Conservation (phyloP, 2,888 invertebrate species). For the Heliconius aoede region DNA sequence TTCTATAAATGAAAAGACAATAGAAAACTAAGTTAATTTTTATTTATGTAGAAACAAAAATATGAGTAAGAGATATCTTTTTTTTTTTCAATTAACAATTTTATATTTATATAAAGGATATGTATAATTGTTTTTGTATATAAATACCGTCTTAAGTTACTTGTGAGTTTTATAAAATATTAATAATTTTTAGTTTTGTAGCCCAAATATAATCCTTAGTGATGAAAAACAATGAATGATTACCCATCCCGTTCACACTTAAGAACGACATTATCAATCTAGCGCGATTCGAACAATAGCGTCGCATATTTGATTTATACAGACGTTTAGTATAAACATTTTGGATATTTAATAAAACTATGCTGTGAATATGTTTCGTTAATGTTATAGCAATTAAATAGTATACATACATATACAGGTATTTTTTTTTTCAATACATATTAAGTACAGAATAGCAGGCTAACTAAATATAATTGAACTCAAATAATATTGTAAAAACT, state of each 20-base stretch:
- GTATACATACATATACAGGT: conserved; percentile 12
- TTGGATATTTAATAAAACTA: conserved; percentile 71
- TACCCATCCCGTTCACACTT: conserved; percentile 81
- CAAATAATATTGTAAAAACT: neutral
- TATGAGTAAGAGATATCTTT: neutral
- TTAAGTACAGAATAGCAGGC: neutral
- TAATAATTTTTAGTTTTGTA: too few relatives aligned
- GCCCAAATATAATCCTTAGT: conserved; percentile 46
- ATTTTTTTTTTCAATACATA: neutral
- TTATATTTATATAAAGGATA: too few relatives aligned
- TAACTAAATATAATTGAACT: neutral
- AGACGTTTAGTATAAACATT: conserved; percentile 84
- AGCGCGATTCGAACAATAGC: conserved; percentile 83
- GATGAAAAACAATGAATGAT: conserved; percentile 58
- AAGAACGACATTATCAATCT: conserved; percentile 82
- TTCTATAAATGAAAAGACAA: neutral
- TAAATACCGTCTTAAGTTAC: too few relatives aligned
- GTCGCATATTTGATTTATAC: conserved; percentile 83
- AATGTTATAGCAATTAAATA: conserved; percentile 59
- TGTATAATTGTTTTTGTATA: too few relatives aligned
- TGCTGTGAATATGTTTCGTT: conserved; percentile 68
- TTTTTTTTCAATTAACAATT: too few relatives aligned
- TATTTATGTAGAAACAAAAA: too few relatives aligned
- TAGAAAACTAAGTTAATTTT: neutral
- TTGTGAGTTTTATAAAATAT: too few relatives aligned